These are phyloP conservation scores for Pantala flavescens DNA, from an alignment of 1,140 invertebrate species.

Conservation along the genomic window DNA sequence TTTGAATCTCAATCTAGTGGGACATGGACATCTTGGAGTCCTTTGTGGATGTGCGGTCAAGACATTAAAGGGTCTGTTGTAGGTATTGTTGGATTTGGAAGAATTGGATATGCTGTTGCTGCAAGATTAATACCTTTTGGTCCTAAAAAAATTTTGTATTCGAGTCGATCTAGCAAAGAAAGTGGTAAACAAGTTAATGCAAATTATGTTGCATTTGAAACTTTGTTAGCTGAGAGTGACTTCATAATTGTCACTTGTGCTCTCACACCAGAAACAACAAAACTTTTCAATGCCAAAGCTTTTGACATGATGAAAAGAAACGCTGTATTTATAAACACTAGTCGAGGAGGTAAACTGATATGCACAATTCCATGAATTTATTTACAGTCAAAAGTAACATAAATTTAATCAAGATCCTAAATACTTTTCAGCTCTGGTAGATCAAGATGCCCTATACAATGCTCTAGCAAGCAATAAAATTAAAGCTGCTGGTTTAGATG, in stretches of 20 bases:
- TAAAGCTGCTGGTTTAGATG: slow-evolving; percentile 79
- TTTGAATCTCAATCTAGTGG: slow-evolving; percentile 37
- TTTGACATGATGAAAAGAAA: slow-evolving; percentile 70
- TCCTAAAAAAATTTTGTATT: slow-evolving; percentile 56
- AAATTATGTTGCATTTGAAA: slow-evolving; percentile 58
- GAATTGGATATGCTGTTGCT: slow-evolving; percentile 61
- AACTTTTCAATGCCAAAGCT: slow-evolving; percentile 55
- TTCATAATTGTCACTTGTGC: slow-evolving; percentile 61
- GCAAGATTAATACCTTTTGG: slow-evolving; percentile 58
- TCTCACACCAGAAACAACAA: slow-evolving; percentile 55
- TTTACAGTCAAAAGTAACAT: too few relatives aligned
- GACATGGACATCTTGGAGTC: slow-evolving; percentile 45
- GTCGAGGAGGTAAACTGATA: slow-evolving; percentile 48
- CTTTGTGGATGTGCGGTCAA: slow-evolving; percentile 53
- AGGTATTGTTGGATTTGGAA: slow-evolving; percentile 69
- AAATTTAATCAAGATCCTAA: neutral
- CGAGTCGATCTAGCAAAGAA: slow-evolving; percentile 33
- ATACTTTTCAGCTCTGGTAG: slow-evolving; percentile 45
- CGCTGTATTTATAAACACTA: slow-evolving; percentile 69
- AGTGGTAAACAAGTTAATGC: neutral
- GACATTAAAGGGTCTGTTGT: slow-evolving; percentile 60
- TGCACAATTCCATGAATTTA: too few relatives aligned
- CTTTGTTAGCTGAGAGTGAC: slow-evolving; percentile 59
- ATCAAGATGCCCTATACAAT: slow-evolving; percentile 59
- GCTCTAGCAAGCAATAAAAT: slow-evolving; percentile 62